Conservation (phyloP, 1,140 invertebrate genomes). For the Paramacrobiotus metropolitanus region DNA sequence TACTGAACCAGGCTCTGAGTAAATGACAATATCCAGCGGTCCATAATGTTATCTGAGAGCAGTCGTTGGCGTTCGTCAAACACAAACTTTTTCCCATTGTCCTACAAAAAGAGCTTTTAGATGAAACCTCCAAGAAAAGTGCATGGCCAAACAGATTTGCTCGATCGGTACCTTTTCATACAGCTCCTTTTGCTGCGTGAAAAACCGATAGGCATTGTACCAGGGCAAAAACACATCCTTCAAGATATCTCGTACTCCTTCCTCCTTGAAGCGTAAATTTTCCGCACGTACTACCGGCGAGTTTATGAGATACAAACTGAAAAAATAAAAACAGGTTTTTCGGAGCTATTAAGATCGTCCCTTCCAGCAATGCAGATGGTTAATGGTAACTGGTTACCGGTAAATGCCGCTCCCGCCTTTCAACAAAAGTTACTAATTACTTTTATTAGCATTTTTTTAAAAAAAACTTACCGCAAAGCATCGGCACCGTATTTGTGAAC, state of each 20-base stretch:
- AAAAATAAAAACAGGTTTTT: slow-evolving; percentile 10
- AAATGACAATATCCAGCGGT: slow-evolving; percentile 88
- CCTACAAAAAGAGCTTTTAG: slow-evolving; percentile 19
- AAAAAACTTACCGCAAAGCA: slow-evolving; percentile 36
- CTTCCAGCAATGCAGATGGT: too few relatives aligned
- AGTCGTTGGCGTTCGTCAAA: slow-evolving; percentile 20
- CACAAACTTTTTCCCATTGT: slow-evolving; percentile 29
- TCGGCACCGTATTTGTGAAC: slow-evolving; percentile 88
- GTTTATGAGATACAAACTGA: slow-evolving; percentile 76
- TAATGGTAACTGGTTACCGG: too few relatives aligned
- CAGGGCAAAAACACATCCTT: slow-evolving; percentile 96
- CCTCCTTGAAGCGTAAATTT: slow-evolving; percentile 85
- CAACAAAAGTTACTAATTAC: too few relatives aligned
- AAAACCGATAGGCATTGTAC: slow-evolving; percentile 92
- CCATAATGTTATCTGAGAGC: slow-evolving; percentile 58
- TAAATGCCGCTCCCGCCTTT: too few relatives aligned
- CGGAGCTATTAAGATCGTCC: too few relatives aligned
- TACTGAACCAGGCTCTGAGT: slow-evolving; percentile 73
- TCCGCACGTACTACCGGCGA: slow-evolving; percentile 93
- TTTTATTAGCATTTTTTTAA: too few relatives aligned
- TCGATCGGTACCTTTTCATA: slow-evolving; percentile 37
- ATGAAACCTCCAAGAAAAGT: slow-evolving; percentile 16
- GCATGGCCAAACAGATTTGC: slow-evolving; percentile 23
- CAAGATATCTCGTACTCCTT: slow-evolving; percentile 78
- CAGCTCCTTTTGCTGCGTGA: slow-evolving; percentile 72